Conservation (phyloP, 2,113 vertebrate species). For the Notarius lentiginosus region DNA sequence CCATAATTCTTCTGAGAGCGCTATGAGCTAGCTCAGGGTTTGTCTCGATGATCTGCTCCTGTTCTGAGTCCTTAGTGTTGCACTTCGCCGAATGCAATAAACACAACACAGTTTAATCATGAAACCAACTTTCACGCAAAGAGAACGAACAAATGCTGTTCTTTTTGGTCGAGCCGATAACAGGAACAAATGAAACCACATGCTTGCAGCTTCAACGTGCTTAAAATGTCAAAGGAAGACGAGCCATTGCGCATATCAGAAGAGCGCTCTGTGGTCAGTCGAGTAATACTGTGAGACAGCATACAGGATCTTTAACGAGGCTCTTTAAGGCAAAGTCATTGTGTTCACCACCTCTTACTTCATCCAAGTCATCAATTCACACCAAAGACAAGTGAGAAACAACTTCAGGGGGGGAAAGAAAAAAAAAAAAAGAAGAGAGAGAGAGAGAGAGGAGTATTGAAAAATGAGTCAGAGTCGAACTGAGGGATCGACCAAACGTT, state of each 20-base stretch:
- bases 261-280: slow-evolving; percentile 15
- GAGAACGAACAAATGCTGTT: not conserved
- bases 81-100: not conserved
- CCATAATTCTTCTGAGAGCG: not conserved
- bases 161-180: not conserved
- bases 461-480: slow-evolving; percentile 5
- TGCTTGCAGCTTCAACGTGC: not conserved
- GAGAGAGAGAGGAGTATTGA: not conserved
- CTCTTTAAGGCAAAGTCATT: not conserved
- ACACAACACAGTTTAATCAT: not conserved
- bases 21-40: not conserved
- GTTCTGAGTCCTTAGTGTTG: not conserved
- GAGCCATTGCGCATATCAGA: not conserved
- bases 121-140: not conserved
- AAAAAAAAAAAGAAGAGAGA: not conserved
- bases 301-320: not conserved
- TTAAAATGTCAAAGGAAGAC: not conserved
- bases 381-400: not conserved
- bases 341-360: not conserved
- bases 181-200: not conserved
- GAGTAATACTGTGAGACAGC: not conserved
- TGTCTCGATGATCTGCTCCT: not conserved
- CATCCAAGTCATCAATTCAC: not conserved
- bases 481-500: not conserved
- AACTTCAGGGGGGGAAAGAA: not conserved